Evolutionary conservation across 2,113 vertebrate species (phyloP).

Genomic region (Phrynosoma platyrhinos): DNA sequence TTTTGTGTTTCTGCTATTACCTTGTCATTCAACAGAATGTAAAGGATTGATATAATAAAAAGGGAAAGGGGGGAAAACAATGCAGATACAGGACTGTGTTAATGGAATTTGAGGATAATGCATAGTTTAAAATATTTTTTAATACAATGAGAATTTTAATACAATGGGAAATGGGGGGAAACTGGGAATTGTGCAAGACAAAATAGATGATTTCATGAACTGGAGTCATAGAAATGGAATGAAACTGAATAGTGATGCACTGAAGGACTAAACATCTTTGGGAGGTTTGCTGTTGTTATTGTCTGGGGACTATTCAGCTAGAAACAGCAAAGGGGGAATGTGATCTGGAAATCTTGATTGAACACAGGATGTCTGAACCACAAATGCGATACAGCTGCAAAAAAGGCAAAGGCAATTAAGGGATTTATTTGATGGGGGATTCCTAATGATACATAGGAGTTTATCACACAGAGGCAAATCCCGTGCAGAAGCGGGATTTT

Average conservation of each 20-base stretch:
- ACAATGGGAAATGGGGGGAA: too few species aligned
- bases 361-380: not conserved
- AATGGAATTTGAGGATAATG: not conserved
- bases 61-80: too few species aligned
- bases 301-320: not conserved
- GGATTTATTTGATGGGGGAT: not conserved
- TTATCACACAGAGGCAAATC: too few species aligned
- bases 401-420: not conserved
- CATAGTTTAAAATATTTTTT: constrained; percentile 1
- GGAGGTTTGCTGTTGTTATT: not conserved
- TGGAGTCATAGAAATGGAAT: constrained; percentile 10
- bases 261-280: not conserved
- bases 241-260: not conserved
- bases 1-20: too few species aligned
- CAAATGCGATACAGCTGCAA: constrained; percentile 8
- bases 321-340: not conserved
- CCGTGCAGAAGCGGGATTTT: too few species aligned
- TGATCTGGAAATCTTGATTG: not conserved
- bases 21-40: too few species aligned
- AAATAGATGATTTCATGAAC: constrained; percentile 5
- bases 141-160: not conserved
- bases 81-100: too few species aligned
- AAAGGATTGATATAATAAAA: too few species aligned
- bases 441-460: not conserved
- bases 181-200: not conserved